Evolutionary conservation across 1,140 invertebrate genomes (phyloP), one percentile per base, ranked within the genome.

Genomic region (Helicoverpa armigera): DNA sequence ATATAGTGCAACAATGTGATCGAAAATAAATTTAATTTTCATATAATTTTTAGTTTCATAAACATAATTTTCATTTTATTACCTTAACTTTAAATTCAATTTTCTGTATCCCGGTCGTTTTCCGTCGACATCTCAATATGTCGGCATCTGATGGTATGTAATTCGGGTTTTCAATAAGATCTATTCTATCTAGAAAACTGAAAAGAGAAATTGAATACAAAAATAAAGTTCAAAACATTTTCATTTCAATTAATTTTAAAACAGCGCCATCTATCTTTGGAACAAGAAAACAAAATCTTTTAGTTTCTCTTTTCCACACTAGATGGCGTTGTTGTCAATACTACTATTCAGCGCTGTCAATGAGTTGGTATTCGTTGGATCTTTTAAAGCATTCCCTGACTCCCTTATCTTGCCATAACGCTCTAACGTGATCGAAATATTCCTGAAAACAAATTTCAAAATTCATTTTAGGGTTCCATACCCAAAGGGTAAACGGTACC

Each of bases 301-400:
- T n/a, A n/a, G n/a, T n/a, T n/a, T n/a, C n/a, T n/a, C n/a, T 29
- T 13, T 43, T 14, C 2, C 10, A 12, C 35, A 75, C 29, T 18
- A 75, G 73, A 61, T 75, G 58, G 2, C 73, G 29, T 3, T 60
- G 2, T n/a, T 10, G 12, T 43, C n/a, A 72, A 43, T 83, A 95
- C 96, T 92, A 97, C 96, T 98, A 98, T 96, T 97, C 97, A 12
- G 98, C 97, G 86, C 97, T 97, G 88, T 98, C 98, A 76, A 98
- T 96, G 16, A 98, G 91, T 88, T 97, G 97, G 86, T 97, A 98
- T 92, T 98, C 97, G 88, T 97, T 97, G 0, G 97, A 97, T 87
- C 97, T 94, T 83, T 95, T 92, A 84, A 96, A 98, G 83, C 97
- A 97, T 83, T 97, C 95, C 87, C 97, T 96, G 1, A 98, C 96